A percentile compares a stretch with the other conserved stretches of the same genome.
Conservation (phyloP, 2,797 vertebrate species). For the Lindbergichthys nudifrons region DNA sequence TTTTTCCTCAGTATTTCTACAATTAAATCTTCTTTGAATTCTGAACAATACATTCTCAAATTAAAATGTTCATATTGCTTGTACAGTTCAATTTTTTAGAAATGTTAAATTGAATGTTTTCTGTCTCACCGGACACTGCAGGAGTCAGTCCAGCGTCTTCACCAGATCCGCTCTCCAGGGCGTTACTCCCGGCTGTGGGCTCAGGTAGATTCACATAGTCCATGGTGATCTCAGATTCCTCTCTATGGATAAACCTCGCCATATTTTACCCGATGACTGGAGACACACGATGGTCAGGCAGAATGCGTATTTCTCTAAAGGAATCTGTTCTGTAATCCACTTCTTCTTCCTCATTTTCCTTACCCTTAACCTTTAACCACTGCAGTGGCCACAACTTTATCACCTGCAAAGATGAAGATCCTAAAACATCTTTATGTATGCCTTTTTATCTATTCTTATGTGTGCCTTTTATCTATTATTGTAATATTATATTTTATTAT, state of each 20-base stretch:
- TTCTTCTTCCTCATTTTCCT: conserved; percentile 28
- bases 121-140: conserved; percentile 29
- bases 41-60: background rate
- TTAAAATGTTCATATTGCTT: background rate
- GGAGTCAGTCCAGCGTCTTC: background rate
- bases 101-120: background rate
- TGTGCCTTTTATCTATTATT: too few relatives aligned
- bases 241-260: background rate
- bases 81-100: background rate
- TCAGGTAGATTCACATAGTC: conserved; percentile 31
- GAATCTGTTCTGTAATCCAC: background rate
- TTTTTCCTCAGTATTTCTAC: background rate
- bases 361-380: background rate
- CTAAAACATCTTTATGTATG: too few relatives aligned
- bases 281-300: background rate
- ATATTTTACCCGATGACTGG: background rate
- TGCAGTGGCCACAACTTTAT: background rate
- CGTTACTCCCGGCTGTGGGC: background rate
- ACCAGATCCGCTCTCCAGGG: background rate
- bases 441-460: too few relatives aligned
- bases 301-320: background rate
- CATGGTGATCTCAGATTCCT: background rate
- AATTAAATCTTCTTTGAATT: background rate
- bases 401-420: too few relatives aligned
- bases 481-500: too few relatives aligned